A percentile compares a stretch with the other conserved stretches of the same genome.
Evolutionary conservation across 2,113 vertebrate species (phyloP).

Genomic region (Plectropomus leopardus): DNA sequence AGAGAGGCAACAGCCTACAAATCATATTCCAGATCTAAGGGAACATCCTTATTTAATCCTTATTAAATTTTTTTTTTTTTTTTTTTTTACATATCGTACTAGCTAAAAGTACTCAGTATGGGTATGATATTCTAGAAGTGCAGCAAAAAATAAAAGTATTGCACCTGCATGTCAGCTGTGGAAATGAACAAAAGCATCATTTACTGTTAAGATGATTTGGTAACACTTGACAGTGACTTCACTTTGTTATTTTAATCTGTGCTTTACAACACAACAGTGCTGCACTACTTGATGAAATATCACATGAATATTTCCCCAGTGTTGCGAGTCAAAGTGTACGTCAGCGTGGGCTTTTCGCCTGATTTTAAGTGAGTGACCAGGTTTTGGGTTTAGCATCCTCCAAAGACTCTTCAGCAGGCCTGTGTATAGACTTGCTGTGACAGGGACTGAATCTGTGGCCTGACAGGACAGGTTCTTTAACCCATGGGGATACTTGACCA

Average conservation of each 20-base stretch:
- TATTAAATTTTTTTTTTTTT: too few species aligned
- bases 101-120: neutral
- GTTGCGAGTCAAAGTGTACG: neutral
- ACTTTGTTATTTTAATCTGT: neutral
- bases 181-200: neutral
- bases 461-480: neutral
- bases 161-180: neutral
- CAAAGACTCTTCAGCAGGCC: neutral
- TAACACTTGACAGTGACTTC: neutral
- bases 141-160: neutral
- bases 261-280: neutral
- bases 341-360: too few species aligned
- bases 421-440: neutral
- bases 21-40: too few species aligned
- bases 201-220: neutral
- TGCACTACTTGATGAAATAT: neutral
- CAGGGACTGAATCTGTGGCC: neutral
- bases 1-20: too few species aligned
- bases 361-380: too few species aligned
- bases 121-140: neutral
- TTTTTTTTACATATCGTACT: too few species aligned
- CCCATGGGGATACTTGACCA: neutral
- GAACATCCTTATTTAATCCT: too few species aligned
- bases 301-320: neutral
- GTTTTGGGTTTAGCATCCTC: neutral